Base-by-base conservation (phyloP, 2,113 vertebrate genomes). In the Colossoma macropomum region DNA sequence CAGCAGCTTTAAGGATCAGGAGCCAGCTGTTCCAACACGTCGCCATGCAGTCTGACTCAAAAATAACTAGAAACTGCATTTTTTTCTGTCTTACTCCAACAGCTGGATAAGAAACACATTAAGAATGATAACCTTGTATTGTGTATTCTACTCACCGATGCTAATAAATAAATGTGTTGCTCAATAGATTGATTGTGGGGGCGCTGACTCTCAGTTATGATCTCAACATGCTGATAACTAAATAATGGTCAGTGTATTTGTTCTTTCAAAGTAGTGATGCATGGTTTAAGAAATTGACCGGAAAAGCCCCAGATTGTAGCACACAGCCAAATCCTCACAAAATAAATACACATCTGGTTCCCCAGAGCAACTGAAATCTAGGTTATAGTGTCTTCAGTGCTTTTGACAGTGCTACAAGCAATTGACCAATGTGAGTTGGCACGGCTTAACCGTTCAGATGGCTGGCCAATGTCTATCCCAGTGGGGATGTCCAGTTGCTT, bases 11-110 rank as follows among this genome's bases (percentile, higher is more conserved):
- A 54, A 12, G 41, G 63, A 82, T 17, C 17, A 13, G 28, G 50
- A 75, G 34, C n/a, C 63, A 60, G 63, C 81, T 82, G 74, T 48
- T 27, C 50, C n/a, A 38, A 45, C 74, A 54, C 0, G 73, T 13
- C 63, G 52, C 63, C 73, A 28, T 75, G 1, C 74, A n/a, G 80
- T 66, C 80, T 81, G 71, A 72, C 34, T 77, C 23, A 25, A 62
- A 54, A 60, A 77, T 32, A 77, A 63, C n/a, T 62, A 62, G n/a
- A 27, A 27, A 11, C 72, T 71, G 66, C 8, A 23, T 56, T 19
- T 21, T 71, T 9, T 69, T n/a, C 34, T 71, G 68, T 45, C 19
- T 45, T 45, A 41, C 38, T 71, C 32, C 38, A 38, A 69, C 66
- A 69, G 23, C 32, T 66, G 28, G 3, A 38, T n/a, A 45, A n/a